A percentile compares a stretch with the other conserved stretches of the same genome.
Conservation (phyloP, 2,113 vertebrate genomes). For the Alaudala cheleensis region DNA sequence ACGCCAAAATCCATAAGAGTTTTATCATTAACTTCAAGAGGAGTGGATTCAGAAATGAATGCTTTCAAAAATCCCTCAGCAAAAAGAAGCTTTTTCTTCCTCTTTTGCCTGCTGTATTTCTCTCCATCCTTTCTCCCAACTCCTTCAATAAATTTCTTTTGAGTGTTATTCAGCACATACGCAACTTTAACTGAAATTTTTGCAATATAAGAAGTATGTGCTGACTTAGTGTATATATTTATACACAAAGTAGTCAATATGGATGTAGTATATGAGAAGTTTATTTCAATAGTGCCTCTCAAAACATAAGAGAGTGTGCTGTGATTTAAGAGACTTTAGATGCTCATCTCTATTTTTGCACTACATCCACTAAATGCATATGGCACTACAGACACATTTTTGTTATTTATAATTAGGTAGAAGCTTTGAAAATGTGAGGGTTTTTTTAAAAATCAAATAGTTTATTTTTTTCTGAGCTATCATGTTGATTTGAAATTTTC, state of each 20-base stretch:
- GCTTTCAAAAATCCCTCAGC: neutral
- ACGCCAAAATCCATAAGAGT: neutral
- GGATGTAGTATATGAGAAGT: neutral
- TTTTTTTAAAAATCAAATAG: neutral
- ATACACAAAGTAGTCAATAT: neutral
- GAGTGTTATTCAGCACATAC: neutral
- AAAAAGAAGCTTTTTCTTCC: neutral
- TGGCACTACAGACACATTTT: neutral
- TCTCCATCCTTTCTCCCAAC: neutral
- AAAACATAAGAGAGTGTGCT: neutral
- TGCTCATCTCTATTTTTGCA: neutral
- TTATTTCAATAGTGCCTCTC: neutral
- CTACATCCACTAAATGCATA: neutral
- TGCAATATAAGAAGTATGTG: neutral
- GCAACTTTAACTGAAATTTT: neutral
- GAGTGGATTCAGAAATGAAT: neutral
- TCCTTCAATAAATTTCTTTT: neutral
- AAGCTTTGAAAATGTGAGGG: neutral
- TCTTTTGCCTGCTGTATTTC: neutral
- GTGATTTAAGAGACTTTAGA: neutral
- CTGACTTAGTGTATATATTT: neutral
- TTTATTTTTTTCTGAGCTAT: neutral
- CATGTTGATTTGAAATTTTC: neutral
- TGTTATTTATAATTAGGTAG: neutral
- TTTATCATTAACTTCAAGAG: slow-evolving; percentile 18